phyloP scores from a whole-genome alignment of 1,140 invertebrate species.

The Mercenaria mercenaria region DNA sequence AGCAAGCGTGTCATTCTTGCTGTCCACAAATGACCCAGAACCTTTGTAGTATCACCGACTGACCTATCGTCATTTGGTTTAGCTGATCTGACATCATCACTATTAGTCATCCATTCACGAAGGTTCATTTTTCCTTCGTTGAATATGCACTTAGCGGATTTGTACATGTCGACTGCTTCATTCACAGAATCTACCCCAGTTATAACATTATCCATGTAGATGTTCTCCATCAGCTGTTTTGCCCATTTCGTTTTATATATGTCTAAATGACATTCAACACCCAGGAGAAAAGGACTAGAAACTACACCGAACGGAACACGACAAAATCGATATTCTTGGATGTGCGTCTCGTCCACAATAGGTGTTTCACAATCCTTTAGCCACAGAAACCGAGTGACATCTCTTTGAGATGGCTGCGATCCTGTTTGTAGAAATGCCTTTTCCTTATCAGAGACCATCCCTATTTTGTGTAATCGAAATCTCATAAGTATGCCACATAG shows the following conservation, averaged over 20 bases:
- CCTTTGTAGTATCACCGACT: neutral
- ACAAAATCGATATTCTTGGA: conserved; percentile 40
- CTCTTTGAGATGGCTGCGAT: conserved; percentile 22
- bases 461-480: conserved; percentile 4
- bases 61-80: neutral
- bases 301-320: conserved; percentile 21
- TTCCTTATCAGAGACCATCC: conserved; percentile 24
- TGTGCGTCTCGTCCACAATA: neutral
- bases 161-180: conserved; percentile 11
- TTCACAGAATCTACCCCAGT: neutral
- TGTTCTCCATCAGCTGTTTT: neutral
- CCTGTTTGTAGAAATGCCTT: conserved; percentile 50
- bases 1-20: conserved; percentile 26
- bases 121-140: neutral
- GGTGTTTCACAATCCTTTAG: conserved; percentile 46
- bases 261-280: conserved; percentile 27
- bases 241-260: neutral
- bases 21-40: conserved; percentile 56
- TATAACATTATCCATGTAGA: conserved; percentile 18
- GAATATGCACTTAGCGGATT: neutral
- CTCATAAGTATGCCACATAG: conserved; percentile 32
- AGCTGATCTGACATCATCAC: neutral
- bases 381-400: conserved; percentile 61
- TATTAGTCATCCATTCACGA: conserved; percentile 33
- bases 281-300: conserved; percentile 34